Percentiles rank a stretch among this genome's conserved stretches.
Evolutionary conservation across 2,888 invertebrate species (phyloP).

Genomic region (Netelia inedita): DNA sequence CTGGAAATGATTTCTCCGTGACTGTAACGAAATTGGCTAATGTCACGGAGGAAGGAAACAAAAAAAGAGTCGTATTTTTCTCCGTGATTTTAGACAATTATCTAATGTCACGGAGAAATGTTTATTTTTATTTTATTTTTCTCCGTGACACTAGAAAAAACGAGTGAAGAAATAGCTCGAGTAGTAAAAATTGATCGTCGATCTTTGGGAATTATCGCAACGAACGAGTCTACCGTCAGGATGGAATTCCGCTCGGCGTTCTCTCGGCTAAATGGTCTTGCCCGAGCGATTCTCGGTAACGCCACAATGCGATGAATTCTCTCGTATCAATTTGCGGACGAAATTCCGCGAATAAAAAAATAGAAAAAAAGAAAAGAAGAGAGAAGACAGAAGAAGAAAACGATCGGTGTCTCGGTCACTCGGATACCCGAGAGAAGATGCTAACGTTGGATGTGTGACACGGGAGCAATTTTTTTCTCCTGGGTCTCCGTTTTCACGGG

Average conservation of each 20-base stretch:
- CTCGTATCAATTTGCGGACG: background rate
- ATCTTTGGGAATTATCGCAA: no score
- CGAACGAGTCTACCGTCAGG: background rate
- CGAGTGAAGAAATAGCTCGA: no score
- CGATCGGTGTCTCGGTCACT: slow-evolving; percentile 18
- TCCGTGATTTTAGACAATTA: no score
- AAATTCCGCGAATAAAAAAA: slow-evolving; percentile 2
- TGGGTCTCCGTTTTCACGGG: slow-evolving; percentile 54
- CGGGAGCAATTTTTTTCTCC: slow-evolving; percentile 15
- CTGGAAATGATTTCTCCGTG: no score
- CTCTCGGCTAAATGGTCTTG: background rate
- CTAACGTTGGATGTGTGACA: slow-evolving; percentile 9
- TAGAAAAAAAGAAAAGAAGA: background rate
- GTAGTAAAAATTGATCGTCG: no score
- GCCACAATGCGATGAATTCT: background rate
- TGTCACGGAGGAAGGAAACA: no score
- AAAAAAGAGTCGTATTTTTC: no score
- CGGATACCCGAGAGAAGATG: slow-evolving; percentile 25
- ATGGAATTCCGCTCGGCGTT: background rate
- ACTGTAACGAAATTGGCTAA: no score
- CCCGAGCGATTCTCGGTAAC: background rate
- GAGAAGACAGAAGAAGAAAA: background rate
- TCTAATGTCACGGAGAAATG: no score
- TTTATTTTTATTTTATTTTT: no score
- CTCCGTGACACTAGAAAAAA: no score